Conservation (phyloP, 35 echinoderm and acorn worm genomes). For the Patiria miniata region DNA sequence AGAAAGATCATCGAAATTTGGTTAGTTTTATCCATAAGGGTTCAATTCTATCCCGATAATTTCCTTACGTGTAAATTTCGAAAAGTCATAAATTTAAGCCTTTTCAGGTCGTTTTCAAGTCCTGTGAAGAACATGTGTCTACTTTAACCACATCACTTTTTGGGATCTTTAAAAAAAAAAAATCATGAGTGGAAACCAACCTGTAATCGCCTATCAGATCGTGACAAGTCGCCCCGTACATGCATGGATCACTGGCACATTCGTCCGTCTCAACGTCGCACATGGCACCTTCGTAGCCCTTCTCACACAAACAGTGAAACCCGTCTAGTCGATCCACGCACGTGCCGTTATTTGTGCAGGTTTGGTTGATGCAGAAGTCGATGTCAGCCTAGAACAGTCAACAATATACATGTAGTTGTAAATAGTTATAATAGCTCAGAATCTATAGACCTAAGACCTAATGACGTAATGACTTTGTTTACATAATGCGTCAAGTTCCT, state of each 20-base stretch:
- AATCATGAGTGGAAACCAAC: neutral
- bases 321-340: slow-evolving; percentile 40
- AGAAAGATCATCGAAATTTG: too few relatives aligned
- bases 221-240: slow-evolving; percentile 48
- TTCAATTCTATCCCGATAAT: too few relatives aligned
- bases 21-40: too few relatives aligned
- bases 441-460: too few relatives aligned
- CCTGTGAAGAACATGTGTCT: neutral
- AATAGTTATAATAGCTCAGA: too few relatives aligned
- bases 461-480: too few relatives aligned
- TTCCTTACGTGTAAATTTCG: too few relatives aligned
- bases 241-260: slow-evolving; percentile 70
- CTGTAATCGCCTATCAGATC: slow-evolving; percentile 44
- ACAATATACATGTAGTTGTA: slow-evolving; percentile 29
- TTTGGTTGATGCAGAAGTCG: slow-evolving; percentile 14
- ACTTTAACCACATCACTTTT: too few relatives aligned
- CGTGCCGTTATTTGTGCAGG: slow-evolving; percentile 44
- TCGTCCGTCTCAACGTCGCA: slow-evolving; percentile 68
- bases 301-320: slow-evolving; percentile 58
- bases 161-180: too few relatives aligned
- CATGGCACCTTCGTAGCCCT: slow-evolving; percentile 45
- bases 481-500: too few relatives aligned
- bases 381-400: neutral
- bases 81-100: too few relatives aligned
- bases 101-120: too few relatives aligned